These are phyloP conservation scores for Masnerella sp. DNA, from an alignment of 2,888 invertebrate species.

Conservation along the genomic window DNA sequence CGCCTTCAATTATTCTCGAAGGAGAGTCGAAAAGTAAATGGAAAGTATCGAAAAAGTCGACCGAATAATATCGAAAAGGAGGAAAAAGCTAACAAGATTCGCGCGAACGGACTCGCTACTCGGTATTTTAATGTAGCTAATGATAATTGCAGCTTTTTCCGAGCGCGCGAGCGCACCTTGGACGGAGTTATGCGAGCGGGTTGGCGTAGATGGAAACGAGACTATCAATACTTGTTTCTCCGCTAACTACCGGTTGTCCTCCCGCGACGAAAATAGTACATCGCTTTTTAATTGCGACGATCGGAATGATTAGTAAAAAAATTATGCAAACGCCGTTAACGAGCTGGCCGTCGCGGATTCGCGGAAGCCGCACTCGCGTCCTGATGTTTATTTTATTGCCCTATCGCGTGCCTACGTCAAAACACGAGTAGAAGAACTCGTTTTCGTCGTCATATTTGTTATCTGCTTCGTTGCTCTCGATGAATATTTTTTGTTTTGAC, in stretches of 20 bases:
- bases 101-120: slow-evolving; percentile 22
- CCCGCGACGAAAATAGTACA: slow-evolving; percentile 55
- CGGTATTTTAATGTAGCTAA: slow-evolving; percentile 46
- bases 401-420: slow-evolving; percentile 48
- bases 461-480: slow-evolving; percentile 21
- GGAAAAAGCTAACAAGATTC: slow-evolving; percentile 36
- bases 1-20: not conserved
- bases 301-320: slow-evolving; percentile 56
- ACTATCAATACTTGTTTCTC: slow-evolving; percentile 49
- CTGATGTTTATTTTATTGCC: slow-evolving; percentile 56
- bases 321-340: slow-evolving; percentile 57
- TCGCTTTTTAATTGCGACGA: slow-evolving; percentile 54
- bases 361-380: slow-evolving; percentile 35
- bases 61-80: not conserved
- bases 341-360: slow-evolving; percentile 43
- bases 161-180: slow-evolving; percentile 14
- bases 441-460: slow-evolving; percentile 48
- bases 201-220: slow-evolving; percentile 56
- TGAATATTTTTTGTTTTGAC: slow-evolving; percentile 30
- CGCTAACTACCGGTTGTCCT: slow-evolving; percentile 42
- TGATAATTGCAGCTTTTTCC: slow-evolving; percentile 45
- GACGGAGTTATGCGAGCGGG: slow-evolving; percentile 46
- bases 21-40: not conserved
- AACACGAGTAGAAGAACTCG: slow-evolving; percentile 40
- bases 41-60: not conserved